A percentile compares a stretch with the other conserved stretches of the same genome.
Evolutionary conservation across 2,113 vertebrate genomes (phyloP).

Genomic region (Lota lota): DNA sequence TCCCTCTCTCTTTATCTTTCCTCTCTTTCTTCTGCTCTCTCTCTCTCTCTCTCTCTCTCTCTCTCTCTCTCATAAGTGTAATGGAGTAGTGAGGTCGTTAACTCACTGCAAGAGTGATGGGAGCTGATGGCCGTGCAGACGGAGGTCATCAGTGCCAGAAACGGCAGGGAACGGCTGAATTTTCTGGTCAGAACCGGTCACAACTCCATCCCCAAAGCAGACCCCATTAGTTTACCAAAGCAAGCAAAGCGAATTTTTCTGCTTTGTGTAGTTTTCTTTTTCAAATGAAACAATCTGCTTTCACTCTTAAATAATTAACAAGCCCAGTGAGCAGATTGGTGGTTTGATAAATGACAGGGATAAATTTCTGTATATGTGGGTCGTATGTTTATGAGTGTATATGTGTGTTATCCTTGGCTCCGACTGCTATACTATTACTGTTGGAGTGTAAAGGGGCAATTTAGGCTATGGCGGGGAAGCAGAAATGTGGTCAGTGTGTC

Average conservation of each 20-base stretch:
- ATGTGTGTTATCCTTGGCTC: neutral
- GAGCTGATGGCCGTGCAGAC: conserved; percentile 39
- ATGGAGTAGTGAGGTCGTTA: conserved; percentile 28
- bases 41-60: neutral
- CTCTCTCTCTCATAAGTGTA: conserved; percentile 13
- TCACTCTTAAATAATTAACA: conserved; percentile 36
- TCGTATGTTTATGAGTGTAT: conserved; percentile 15
- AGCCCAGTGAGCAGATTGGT: conserved; percentile 16
- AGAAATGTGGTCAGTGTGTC: conserved; percentile 63
- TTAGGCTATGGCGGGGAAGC: conserved; percentile 31
- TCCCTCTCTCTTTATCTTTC: conserved; percentile 17
- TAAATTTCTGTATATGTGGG: conserved; percentile 6
- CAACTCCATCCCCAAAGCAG: neutral
- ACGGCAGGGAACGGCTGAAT: conserved; percentile 25
- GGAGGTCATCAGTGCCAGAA: conserved; percentile 28
- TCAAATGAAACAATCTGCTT: conserved; percentile 21
- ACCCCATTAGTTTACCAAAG: conserved; percentile 15
- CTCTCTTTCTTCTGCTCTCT: neutral
- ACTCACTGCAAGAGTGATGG: conserved; percentile 37
- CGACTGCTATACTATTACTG: conserved; percentile 27
- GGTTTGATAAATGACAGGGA: conserved; percentile 31
- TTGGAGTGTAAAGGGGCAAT: conserved; percentile 47
- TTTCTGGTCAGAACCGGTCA: conserved; percentile 22
- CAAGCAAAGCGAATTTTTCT: conserved; percentile 40
- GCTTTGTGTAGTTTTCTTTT: conserved; percentile 16